phyloP scores from a whole-genome alignment of 35 echinoderm and acorn worm genomes.

The Strongylocentrotus purpuratus region DNA sequence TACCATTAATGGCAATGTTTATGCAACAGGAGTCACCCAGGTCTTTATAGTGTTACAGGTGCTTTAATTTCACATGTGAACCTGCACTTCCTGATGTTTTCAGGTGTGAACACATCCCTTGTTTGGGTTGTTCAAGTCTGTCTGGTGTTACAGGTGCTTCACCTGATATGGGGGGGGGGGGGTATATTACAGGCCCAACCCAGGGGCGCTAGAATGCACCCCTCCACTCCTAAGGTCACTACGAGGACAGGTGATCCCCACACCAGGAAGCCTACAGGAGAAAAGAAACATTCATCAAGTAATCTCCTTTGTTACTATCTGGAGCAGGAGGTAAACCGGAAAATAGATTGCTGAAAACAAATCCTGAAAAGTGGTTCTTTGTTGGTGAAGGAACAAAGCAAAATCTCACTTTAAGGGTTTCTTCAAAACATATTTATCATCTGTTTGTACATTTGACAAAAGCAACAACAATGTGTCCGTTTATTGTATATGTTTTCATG shows the following conservation, averaged over 20 bases:
- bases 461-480: background rate
- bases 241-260: background rate
- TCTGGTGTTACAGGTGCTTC: background rate
- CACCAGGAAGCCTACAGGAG: background rate
- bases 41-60: no score
- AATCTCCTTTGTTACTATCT: background rate
- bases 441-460: background rate
- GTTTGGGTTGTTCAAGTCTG: background rate
- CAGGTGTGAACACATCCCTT: background rate
- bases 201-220: background rate
- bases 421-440: background rate
- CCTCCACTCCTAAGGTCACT: background rate
- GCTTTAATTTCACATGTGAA: background rate
- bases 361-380: background rate
- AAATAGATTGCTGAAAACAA: background rate
- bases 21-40: no score
- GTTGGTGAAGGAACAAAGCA: background rate
- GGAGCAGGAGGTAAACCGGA: background rate
- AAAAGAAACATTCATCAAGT: slow-evolving; percentile 12
- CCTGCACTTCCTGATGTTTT: background rate
- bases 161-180: background rate
- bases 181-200: background rate
- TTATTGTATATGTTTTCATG: background rate
- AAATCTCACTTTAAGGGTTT: background rate
- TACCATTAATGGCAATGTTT: no score